Conservation (phyloP, 1,140 invertebrate species). For the Saccostrea glomerata region DNA sequence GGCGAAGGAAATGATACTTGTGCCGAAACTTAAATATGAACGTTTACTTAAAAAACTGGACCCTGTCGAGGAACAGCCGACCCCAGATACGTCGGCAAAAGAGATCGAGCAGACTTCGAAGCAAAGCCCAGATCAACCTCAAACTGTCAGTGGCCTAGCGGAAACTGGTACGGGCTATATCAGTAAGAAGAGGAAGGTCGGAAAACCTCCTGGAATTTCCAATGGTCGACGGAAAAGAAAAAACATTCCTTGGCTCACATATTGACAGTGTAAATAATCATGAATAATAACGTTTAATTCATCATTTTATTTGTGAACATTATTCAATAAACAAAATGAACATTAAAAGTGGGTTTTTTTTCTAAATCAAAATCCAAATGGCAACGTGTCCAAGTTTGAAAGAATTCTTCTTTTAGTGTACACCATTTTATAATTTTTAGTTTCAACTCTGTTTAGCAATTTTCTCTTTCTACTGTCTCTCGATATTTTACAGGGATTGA, state of each 20-base stretch:
- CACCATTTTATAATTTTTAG: conserved; percentile 47
- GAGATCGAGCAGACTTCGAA: neutral
- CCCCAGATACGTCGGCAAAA: neutral
- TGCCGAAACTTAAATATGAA: conserved; percentile 37
- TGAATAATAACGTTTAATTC: too few species aligned
- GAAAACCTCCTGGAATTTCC: conserved; percentile 26
- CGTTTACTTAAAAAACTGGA: conserved; percentile 1
- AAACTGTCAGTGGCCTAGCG: too few species aligned
- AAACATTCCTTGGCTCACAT: conserved; percentile 22
- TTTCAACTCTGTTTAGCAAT: conserved; percentile 39
- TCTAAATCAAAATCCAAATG: conserved; percentile 23
- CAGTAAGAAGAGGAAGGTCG: neutral
- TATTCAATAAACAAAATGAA: too few species aligned
- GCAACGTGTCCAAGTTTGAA: conserved; percentile 30
- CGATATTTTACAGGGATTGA: conserved; percentile 43
- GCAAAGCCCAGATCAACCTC: neutral
- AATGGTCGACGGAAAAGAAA: neutral
- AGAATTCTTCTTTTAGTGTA: conserved; percentile 49
- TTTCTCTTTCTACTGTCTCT: conserved; percentile 45
- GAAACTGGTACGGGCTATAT: conserved; percentile 12
- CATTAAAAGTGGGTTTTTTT: neutral
- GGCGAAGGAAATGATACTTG: conserved; percentile 42
- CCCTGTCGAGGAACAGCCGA: neutral
- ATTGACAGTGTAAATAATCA: neutral
- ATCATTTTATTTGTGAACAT: too few species aligned